Evolutionary conservation across 2,113 vertebrate genomes (phyloP), one percentile per base, ranked within the genome.

Genomic region (Actinemys pallida): DNA sequence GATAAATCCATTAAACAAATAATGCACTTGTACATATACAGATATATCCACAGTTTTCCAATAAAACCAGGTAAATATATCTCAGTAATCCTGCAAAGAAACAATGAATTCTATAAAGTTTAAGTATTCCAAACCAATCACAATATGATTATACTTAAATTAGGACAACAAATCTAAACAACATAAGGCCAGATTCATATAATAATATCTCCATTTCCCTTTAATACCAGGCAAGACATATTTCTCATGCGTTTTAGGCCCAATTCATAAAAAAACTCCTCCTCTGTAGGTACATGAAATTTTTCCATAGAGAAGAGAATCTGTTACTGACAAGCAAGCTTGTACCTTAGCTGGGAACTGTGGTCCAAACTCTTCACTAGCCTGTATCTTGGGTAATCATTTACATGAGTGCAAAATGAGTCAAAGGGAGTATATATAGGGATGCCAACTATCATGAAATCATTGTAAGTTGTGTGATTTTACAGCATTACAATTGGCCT

Each of bases 21-120:
- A 72, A 84, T 9, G 10, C 88, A 93, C 31, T 93, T 27, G 69
- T 76, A 72, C 10, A 62, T 90, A 82, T 84, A 87, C 22, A 49
- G 1, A 65, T 54, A 65, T 59, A 72, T 76, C 42, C 20, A 84
- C 35, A 78, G 6, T 79, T 78, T 53, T 81, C 3, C 17, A 89
- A 22, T 47, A 93, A 62, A 91, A 50, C 47, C 47, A 62, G 25
- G 78, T 10, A 39, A 92, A 78, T 14, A 14, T 5, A 65, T 12
- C 22, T 2, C 56, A 65, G n/a, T 39, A 3, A 52, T 10, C 35
- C 85, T 27, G 8, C 80, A 62, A 91, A 93, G 81, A 87, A 0
- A 35, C 10, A 39, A 59, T 65, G 27, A 3, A 0, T 29, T 86
- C 9, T 59, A 81, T 93, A 92, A 2, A 29, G 12, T 89, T 39